A percentile compares a stretch with the other conserved stretches of the same genome.
Conservation (phyloP, 2,888 invertebrate genomes). For the Parnassius glacialis region DNA sequence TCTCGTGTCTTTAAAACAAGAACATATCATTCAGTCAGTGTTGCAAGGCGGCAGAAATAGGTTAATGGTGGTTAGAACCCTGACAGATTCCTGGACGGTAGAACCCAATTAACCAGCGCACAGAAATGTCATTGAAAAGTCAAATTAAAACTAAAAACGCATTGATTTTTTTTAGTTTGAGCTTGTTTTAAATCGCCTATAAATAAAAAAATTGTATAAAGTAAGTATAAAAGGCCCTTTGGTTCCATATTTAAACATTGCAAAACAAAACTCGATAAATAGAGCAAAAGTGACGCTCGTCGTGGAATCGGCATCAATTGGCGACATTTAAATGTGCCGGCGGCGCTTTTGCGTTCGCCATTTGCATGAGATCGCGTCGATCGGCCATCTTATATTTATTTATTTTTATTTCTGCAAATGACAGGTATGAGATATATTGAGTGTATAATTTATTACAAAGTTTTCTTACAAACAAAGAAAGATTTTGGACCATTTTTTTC, state of each 20-base stretch:
- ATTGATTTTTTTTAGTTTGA: not conserved
- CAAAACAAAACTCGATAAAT: constrained; percentile 53
- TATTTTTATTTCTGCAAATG: constrained; percentile 57
- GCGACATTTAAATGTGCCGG: constrained; percentile 75
- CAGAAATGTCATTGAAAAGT: not conserved
- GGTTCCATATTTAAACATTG: constrained; percentile 24
- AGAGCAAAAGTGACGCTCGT: constrained; percentile 63
- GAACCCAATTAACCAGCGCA: too few relatives aligned
- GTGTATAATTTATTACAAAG: not conserved
- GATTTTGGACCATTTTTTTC: not conserved
- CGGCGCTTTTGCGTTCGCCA: constrained; percentile 64
- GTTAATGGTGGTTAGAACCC: too few relatives aligned
- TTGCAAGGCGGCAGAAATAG: too few relatives aligned
- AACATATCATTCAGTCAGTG: too few relatives aligned
- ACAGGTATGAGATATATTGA: constrained; percentile 33
- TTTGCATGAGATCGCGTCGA: constrained; percentile 68
- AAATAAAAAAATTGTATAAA: too few relatives aligned
- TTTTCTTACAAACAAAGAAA: too few relatives aligned
- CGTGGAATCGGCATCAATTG: constrained; percentile 52
- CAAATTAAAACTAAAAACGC: not conserved
- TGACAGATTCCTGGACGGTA: too few relatives aligned
- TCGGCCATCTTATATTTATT: constrained; percentile 63
- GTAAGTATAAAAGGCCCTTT: constrained; percentile 22
- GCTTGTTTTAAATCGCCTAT: constrained; percentile 16
- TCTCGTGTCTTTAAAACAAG: too few relatives aligned